Evolutionary conservation across 2,113 vertebrate species (phyloP).

Genomic region (Hymenochirus boettgeri): DNA sequence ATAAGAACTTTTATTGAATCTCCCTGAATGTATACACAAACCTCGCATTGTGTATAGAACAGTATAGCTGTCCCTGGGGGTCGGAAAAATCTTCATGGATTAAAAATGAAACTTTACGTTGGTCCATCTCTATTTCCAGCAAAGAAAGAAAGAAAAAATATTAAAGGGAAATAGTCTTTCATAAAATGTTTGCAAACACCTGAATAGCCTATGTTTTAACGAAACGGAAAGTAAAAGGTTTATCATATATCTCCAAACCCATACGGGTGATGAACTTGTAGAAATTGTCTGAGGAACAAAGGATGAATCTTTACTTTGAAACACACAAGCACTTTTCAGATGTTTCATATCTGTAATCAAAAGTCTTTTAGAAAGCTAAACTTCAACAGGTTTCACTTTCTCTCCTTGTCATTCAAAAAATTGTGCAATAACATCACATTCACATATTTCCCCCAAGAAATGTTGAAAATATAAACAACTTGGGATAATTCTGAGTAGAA

Average conservation of each 20-base stretch:
- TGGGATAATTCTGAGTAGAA: slow-evolving; percentile 7
- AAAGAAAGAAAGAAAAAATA: slow-evolving; percentile 3
- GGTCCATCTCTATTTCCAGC: slow-evolving; percentile 4
- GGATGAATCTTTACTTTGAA: neutral
- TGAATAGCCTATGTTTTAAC: neutral
- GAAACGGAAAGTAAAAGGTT: neutral
- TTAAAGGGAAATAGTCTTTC: too few species aligned
- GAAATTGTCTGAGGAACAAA: slow-evolving; percentile 22
- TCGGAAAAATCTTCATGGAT: slow-evolving; percentile 3
- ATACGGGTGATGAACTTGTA: slow-evolving; percentile 6
- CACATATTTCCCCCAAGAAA: slow-evolving; percentile 4
- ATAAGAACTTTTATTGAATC: too few species aligned
- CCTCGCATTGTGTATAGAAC: slow-evolving; percentile 16
- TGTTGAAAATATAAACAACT: slow-evolving; percentile 23
- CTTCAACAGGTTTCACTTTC: neutral
- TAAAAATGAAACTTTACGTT: slow-evolving; percentile 20
- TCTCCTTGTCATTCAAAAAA: neutral
- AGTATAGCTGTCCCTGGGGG: slow-evolving; percentile 26
- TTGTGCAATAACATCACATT: slow-evolving; percentile 12
- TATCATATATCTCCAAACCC: slow-evolving; percentile 11
- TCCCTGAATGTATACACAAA: too few species aligned
- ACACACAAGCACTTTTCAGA: slow-evolving; percentile 21
- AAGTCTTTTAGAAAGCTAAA: neutral
- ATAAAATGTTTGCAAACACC: slow-evolving; percentile 9
- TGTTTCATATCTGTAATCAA: slow-evolving; percentile 1